Evolutionary conservation across 2,888 invertebrate species (phyloP).

Genomic region (Elegia similella): DNA sequence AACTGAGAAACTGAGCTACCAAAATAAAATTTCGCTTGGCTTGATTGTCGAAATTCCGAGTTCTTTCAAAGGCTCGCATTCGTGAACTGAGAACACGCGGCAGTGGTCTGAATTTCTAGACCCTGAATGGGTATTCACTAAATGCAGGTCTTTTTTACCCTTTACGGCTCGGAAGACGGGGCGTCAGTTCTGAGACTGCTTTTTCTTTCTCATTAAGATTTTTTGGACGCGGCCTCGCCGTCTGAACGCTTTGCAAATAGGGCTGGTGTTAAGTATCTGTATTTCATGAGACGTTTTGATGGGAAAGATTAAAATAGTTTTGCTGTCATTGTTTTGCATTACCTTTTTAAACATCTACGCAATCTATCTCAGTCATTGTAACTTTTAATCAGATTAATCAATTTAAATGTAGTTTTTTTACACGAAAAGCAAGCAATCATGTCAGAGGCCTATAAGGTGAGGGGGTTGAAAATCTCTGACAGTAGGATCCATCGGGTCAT

Average conservation of each 20-base stretch:
- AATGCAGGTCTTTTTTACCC: slow-evolving; percentile 70
- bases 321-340: no score
- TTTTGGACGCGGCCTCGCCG: slow-evolving; percentile 29
- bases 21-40: slow-evolving; percentile 46
- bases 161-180: slow-evolving; percentile 73
- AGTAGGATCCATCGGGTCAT: no score
- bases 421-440: no score
- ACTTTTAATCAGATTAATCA: no score
- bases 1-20: slow-evolving; percentile 8
- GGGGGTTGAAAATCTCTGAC: no score
- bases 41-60: slow-evolving; percentile 70
- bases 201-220: slow-evolving; percentile 62
- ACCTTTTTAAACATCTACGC: no score
- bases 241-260: slow-evolving; percentile 17
- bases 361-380: no score
- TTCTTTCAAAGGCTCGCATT: slow-evolving; percentile 71
- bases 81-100: slow-evolving; percentile 60
- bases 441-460: no score
- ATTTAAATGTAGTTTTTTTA: no score
- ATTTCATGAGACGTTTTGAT: not conserved
- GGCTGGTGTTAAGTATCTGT: slow-evolving; percentile 4
- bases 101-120: slow-evolving; percentile 66
- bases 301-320: not conserved
- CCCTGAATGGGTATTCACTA: slow-evolving; percentile 77
- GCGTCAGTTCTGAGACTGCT: slow-evolving; percentile 64